Evolutionary conservation across 2,888 invertebrate species (phyloP), one percentile per base, ranked within the genome.

Genomic region (Clepsis dumicolana): DNA sequence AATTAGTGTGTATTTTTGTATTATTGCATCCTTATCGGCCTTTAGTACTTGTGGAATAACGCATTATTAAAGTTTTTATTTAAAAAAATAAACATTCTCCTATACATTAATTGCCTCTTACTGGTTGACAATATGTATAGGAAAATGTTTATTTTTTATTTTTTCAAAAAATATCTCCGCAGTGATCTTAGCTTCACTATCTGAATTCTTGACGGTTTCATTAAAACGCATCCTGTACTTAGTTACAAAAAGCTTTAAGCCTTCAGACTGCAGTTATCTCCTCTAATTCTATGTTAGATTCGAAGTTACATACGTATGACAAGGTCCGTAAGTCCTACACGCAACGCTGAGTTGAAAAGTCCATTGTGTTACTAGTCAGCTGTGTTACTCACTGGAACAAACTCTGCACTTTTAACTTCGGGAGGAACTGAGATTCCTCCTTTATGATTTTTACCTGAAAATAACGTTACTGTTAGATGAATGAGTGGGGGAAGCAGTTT

Each of bases 331-430:
- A 35, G 29, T 32, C 25, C 54, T 56, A 38, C 27, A 12, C 10
- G 52, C 44, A 53, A 60, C 59, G 21, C 53, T 61, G 54, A 65
- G 18, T 18, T 52, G 10, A 14, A 21, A n/a, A 48, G 61, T 66
- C 66, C 61, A 48, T 48, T 44, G 61, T 53, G 66, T 59, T 52
- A 65, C 59, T 24, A 21, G 29, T 21, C 21, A 29, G 18, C 18
- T 8, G n/a, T 29, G 21, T 21, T 69, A 74, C 79, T 91, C 88
- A 93, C 84, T 92, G 89, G 80, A 93, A 93, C 80, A 93, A 82
- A 83, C 89, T 91, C 78, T 90, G 87, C 75, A 93, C 84, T 85
- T 89, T 91, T 75, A 93, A 72, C 77, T 92, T 93, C 63, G 92
- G 90, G 75, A 90, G 78, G 77, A 86, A 91, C 70, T 86, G 88